phyloP scores from a whole-genome alignment of 2,113 vertebrate species.

The Stigmatopora argus region DNA sequence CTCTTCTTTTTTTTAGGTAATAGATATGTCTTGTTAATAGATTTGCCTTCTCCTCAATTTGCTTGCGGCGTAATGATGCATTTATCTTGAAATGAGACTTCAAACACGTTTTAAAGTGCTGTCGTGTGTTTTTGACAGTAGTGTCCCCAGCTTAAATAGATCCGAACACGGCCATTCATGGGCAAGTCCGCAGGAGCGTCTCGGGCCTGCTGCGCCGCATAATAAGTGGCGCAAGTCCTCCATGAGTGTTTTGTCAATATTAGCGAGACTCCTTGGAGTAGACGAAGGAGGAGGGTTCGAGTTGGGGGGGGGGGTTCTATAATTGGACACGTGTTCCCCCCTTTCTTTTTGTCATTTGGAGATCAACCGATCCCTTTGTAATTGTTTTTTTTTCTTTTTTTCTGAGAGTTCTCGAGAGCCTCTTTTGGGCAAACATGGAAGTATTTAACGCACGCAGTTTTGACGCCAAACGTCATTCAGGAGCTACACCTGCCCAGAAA shows the following conservation, averaged over 20 bases:
- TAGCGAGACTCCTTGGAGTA: conserved; percentile 55
- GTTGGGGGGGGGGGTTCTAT: conserved; percentile 50
- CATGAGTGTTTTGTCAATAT: conserved; percentile 60
- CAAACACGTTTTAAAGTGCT: conserved; percentile 19
- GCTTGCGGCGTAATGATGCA: neutral
- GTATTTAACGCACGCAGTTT: conserved; percentile 63
- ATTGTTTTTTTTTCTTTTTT: conserved; percentile 23
- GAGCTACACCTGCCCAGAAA: neutral
- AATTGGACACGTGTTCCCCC: conserved; percentile 66
- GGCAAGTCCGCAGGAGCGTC: conserved; percentile 21
- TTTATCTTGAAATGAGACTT: conserved; percentile 4
- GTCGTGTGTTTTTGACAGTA: conserved; percentile 61
- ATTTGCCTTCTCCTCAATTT: neutral
- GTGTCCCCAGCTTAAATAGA: conserved; percentile 44
- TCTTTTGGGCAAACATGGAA: conserved; percentile 52
- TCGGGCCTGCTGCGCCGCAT: conserved; percentile 36
- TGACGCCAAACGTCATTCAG: neutral
- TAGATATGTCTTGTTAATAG: neutral
- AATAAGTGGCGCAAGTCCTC: conserved; percentile 24
- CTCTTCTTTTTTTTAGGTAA: neutral
- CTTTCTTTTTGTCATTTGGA: conserved; percentile 44
- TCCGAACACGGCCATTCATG: conserved; percentile 46
- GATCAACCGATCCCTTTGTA: conserved; percentile 62
- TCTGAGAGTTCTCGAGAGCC: conserved; percentile 54
- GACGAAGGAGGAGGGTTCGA: neutral